Percentiles rank a stretch among this genome's conserved stretches.
Evolutionary conservation across 1,140 invertebrate species (phyloP).

Genomic region (Panagrolaimus sp.): DNA sequence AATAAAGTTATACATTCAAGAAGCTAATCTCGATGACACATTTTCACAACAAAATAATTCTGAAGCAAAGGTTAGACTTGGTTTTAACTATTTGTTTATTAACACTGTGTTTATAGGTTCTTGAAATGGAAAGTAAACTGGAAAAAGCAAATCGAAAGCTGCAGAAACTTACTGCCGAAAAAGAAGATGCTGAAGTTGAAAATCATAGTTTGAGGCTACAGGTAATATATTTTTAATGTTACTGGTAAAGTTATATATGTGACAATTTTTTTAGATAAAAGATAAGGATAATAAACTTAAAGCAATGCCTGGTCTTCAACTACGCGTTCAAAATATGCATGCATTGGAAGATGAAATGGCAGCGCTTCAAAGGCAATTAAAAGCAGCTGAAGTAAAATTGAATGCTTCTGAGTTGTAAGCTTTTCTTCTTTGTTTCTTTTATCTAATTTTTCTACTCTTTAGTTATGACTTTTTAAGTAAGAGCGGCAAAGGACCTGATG

Average conservation of each 20-base stretch:
- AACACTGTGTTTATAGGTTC: neutral
- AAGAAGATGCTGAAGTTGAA: no score
- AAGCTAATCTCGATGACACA: neutral
- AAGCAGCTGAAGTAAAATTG: neutral
- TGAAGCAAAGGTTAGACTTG: neutral
- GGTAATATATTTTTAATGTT: no score
- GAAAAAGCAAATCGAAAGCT: no score
- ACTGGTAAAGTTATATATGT: no score
- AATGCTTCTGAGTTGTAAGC: neutral
- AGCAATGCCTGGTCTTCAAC: neutral
- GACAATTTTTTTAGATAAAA: no score
- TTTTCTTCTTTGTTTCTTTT: neutral
- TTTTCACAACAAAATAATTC: neutral
- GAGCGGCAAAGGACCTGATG: no score
- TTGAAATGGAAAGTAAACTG: neutral
- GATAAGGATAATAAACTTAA: neutral
- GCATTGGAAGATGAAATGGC: no score
- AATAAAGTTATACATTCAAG: neutral
- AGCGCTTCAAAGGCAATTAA: no score
- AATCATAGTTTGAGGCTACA: no score
- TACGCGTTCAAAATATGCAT: no score
- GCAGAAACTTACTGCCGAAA: no score
- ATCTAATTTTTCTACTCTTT: neutral
- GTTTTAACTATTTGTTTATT: neutral
- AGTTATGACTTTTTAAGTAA: neutral